Percentiles rank a stretch among this genome's conserved stretches.
These are phyloP conservation scores for Diplodus sargus DNA, from an alignment of 2,797 vertebrate species.

Conservation along the genomic window DNA sequence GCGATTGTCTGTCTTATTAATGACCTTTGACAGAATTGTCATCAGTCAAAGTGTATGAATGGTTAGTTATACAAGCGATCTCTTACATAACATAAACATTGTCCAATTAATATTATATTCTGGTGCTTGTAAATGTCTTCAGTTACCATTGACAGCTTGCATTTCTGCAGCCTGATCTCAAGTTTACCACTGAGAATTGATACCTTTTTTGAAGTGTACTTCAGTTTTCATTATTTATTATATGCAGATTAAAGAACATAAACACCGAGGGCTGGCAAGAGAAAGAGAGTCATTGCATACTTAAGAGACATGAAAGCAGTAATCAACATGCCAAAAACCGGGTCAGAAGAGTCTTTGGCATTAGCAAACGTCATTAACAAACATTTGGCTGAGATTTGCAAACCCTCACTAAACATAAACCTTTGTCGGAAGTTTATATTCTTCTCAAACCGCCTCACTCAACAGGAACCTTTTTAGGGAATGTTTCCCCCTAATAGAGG, in stretches of 20 bases:
- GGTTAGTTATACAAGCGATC: not conserved
- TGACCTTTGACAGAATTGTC: not conserved
- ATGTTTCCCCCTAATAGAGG: not conserved
- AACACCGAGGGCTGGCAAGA: conserved; percentile 28
- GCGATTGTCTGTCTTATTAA: not conserved
- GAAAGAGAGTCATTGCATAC: conserved; percentile 39
- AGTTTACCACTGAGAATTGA: conserved; percentile 20
- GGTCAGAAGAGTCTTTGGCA: conserved; percentile 53
- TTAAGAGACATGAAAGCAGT: conserved; percentile 47
- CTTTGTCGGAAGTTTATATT: conserved; percentile 31
- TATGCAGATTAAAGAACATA: conserved; percentile 40
- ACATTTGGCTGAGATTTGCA: conserved; percentile 63
- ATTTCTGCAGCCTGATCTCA: conserved; percentile 10
- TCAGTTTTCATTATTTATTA: conserved; percentile 43
- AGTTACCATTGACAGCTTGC: not conserved
- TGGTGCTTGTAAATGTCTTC: not conserved
- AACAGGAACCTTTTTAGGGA: not conserved
- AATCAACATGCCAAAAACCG: conserved; percentile 52
- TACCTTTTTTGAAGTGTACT: not conserved
- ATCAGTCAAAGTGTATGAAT: not conserved
- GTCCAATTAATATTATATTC: conserved; percentile 1
- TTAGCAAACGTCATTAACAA: conserved; percentile 62
- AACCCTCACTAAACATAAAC: conserved; percentile 26
- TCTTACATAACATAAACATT: not conserved
- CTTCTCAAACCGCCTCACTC: conserved; percentile 10